Evolutionary conservation across 2,797 vertebrate genomes (phyloP), one percentile per base, ranked within the genome.

Genomic region (Cuniculus paca): DNA sequence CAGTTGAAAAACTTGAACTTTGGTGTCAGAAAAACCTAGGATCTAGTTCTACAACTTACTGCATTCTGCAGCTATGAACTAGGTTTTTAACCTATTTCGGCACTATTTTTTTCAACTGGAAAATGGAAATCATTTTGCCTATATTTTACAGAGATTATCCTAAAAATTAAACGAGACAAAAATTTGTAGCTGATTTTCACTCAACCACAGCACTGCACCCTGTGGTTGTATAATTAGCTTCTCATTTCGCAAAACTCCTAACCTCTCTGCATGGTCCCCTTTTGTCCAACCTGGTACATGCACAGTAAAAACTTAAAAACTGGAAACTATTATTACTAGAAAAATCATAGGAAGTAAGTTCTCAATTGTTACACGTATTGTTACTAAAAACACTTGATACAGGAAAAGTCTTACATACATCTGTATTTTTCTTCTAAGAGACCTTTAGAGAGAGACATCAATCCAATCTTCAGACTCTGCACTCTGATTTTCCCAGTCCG

Each of bases 371-470:
- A 74, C 50, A 17, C 45, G 19, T 65, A 60, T 52, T 74, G 86
- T 78, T 39, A 90, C 2, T 80, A 90, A 82, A 85, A 94, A 20
- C 17, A 65, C 2, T 54, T n/a, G 22, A 5, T 61, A 88, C 3
- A 80, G 6, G 17, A 88, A 92, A 24, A 14, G 68, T 95, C 26
- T 89, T 98, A 98, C 99, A 99, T 99, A 99, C 99, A 99, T 99
- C 99, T 99, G 98, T 99, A 99, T 96, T 99, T 99, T 97, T 99
- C 99, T 97, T 99, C 99, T 97, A 99, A 98, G 96, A 99, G 99
- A 65, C 99, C 99, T 97, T 99, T 99, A 94, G 99, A 99, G 93
- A 99, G 99, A 92, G 99, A 99, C 77, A 99, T 99, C 97, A 99
- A 98, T 79, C 99, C 99, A 80, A 99, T 99, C 98, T 99, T 99